Base-by-base conservation (phyloP, 2,113 vertebrate species). In the Donacobius atricapilla region DNA sequence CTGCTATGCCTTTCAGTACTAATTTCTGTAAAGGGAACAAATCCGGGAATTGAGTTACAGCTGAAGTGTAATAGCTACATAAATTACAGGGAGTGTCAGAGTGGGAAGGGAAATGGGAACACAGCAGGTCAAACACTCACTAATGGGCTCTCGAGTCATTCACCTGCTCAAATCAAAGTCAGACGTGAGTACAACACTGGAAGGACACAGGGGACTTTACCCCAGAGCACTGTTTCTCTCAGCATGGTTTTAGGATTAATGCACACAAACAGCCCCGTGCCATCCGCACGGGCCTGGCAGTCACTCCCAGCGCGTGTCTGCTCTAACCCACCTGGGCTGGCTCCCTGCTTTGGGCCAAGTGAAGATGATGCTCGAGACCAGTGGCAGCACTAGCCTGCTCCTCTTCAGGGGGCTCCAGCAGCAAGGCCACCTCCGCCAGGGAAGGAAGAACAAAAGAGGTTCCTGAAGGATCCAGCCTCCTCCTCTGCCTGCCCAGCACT, bases 1-100 rank as follows among this genome's bases (percentile, higher is more conserved):
- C 17, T 27, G 37, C 7, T 2, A 45, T 78, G 93, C 64, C 89
- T 93, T 94, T 96, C 77, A 87, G 45, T 44, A 83, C 77, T 93
- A 79, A 92, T 95, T 97, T 90, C 75, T 95, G 71, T 76, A 87
- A 92, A 83, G 92, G 65, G 75, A 92, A 82, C 75, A 91, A 85
- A 95, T 65, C 48, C 1, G 0, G 88, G 94, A 95, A 93, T 72
- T 95, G 93, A 89, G 69, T 96, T 97, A 96, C 95, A 89, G 61
- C 90, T 75, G 56, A 94, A 95, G 69, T 76, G 80, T 87, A 95
- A 93, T 51, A 93, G 85, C 66, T 76, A 77, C 86, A 86, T 93
- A 94, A 96, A 95, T 96, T 94, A 93, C 8, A 76, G 6, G 2
- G 45, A 86, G n/a, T 83, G 92, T 87, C 94, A 91, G 90, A 89